Conservation (phyloP, 2,888 invertebrate genomes). For the Cephalotes varians region DNA sequence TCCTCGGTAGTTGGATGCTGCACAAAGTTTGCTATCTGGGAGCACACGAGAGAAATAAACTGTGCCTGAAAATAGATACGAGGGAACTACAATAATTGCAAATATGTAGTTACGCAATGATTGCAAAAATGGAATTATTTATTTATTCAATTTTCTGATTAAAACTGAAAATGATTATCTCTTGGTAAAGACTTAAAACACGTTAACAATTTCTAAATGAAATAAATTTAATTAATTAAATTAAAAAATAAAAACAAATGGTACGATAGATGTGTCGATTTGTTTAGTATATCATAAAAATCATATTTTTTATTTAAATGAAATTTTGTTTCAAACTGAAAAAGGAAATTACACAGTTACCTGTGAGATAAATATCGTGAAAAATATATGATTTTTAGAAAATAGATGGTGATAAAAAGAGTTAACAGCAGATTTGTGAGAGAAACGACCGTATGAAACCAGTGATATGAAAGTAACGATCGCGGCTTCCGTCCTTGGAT, state of each 20-base stretch:
- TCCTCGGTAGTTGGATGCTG: slow-evolving; percentile 22
- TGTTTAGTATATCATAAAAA: not conserved
- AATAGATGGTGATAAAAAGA: slow-evolving; percentile 37
- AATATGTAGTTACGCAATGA: slow-evolving; percentile 4
- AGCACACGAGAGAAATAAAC: slow-evolving; percentile 18
- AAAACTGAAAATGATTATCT: not conserved
- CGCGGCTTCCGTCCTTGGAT: slow-evolving; percentile 41
- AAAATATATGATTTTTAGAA: slow-evolving; percentile 35
- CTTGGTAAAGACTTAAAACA: not conserved
- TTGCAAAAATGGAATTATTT: not conserved
- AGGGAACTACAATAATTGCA: slow-evolving; percentile 3
- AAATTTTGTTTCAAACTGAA: not conserved
- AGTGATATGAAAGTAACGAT: slow-evolving; percentile 45
- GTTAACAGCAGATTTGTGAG: slow-evolving; percentile 16
- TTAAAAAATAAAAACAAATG: not conserved
- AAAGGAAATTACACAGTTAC: slow-evolving; percentile 29
- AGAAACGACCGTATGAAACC: slow-evolving; percentile 33
- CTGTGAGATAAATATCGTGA: slow-evolving; percentile 26
- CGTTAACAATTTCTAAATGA: not conserved
- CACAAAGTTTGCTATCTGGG: slow-evolving; percentile 18
- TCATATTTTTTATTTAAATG: not conserved
- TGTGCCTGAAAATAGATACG: not conserved
- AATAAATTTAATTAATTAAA: not conserved
- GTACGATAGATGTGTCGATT: not conserved
- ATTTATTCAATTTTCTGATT: not conserved